phyloP scores from a whole-genome alignment of 2,888 invertebrate species.

The Eupithecia subumbrata region DNA sequence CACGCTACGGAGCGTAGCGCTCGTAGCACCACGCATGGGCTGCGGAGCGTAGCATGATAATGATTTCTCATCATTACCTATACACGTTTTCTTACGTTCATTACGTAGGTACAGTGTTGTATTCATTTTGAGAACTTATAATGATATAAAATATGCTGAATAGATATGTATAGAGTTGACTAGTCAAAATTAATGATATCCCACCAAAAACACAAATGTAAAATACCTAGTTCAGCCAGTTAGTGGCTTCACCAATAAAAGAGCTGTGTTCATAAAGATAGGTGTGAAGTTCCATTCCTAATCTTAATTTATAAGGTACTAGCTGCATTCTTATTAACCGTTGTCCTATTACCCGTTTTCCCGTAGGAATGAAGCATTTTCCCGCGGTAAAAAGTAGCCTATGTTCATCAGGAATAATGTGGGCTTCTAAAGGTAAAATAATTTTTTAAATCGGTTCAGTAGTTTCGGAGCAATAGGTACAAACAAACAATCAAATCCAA shows the following conservation, averaged over 20 bases:
- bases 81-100: neutral
- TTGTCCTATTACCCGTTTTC: too few relatives aligned
- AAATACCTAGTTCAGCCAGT: neutral
- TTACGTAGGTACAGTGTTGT: neutral
- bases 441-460: too few relatives aligned
- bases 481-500: too few relatives aligned
- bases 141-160: too few relatives aligned
- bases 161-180: too few relatives aligned
- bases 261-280: neutral
- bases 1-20: conserved; percentile 14
- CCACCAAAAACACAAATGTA: neutral
- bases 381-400: too few relatives aligned
- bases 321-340: too few relatives aligned
- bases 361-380: too few relatives aligned
- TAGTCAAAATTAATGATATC: neutral
- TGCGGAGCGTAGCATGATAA: conserved; percentile 13
- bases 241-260: neutral
- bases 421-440: too few relatives aligned
- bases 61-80: conserved; percentile 6
- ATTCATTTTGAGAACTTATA: neutral
- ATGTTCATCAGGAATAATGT: too few relatives aligned
- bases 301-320: neutral
- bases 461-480: too few relatives aligned
- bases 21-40: conserved; percentile 28
- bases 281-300: neutral